Base-by-base conservation (phyloP, 2,888 invertebrate species). In the Dolichopus griseipennis region DNA sequence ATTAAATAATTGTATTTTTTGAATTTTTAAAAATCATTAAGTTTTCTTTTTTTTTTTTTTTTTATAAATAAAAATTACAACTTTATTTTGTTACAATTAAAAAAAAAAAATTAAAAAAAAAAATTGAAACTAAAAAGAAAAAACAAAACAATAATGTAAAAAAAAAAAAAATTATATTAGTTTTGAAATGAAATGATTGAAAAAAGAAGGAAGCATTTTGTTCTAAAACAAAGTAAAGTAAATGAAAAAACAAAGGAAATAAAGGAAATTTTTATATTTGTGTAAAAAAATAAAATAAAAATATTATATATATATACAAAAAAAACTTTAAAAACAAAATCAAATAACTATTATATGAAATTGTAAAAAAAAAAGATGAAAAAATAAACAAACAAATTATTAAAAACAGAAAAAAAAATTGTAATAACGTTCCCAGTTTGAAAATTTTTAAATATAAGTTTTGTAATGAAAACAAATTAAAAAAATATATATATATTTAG, bases 361-460 rank as follows among this genome's bases (percentile, higher is more conserved):
- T 41, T 18, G 6, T 18, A 18, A 52, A 52, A 52, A 7, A 52
- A 52, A 52, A 18, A 52, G 6, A 52, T 52, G 1, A 2, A 18
- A n/a, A 52, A 12, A 52, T 37, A 52, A 52, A 52, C 18, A 52
- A 10, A 15, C 7, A 43, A 43, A 52, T 52, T 18, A 52, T 52
- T 41, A 41, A 41, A 12, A 52, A 52, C 15, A 52, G 18, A 52
- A 52, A 52, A 52, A 52, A 18, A 12, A 52, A 52, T 52, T 52
- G 52, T 52, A 52, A 52, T 52, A 52, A 52, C 52, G 52, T 52
- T 52, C 52, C 52, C 52, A 52, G 52, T 52, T 52, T 52, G 52
- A 52, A 52, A 52, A 18, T 52, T 52, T 37, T 52, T 52, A 52
- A 52, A 52, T 52, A 52, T 52, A 52, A 52, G 52, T 52, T 52